Conservation (phyloP, 2,888 invertebrate species). For the Creontiades dilutus region DNA sequence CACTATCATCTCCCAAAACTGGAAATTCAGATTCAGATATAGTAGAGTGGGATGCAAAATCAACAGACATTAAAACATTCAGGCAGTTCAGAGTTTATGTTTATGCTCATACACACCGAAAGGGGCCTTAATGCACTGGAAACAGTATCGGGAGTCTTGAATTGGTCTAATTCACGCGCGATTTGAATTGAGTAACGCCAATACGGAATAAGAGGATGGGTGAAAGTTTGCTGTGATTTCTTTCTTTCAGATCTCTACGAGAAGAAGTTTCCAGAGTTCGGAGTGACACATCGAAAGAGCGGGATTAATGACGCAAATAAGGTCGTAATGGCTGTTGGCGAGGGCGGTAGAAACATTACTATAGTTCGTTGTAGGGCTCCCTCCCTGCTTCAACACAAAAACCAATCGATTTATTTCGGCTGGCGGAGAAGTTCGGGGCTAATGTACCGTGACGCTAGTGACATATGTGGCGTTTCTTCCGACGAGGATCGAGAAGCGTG, state of each 20-base stretch:
- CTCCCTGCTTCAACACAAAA: background rate
- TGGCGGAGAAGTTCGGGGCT: background rate
- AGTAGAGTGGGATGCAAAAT: no score
- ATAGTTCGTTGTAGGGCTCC: background rate
- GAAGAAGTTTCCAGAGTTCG: background rate
- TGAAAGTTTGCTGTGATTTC: background rate
- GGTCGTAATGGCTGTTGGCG: conserved; percentile 18
- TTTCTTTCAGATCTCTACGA: background rate
- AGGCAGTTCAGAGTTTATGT: no score
- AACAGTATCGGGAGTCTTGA: no score
- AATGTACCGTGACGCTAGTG: background rate
- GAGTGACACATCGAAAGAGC: background rate
- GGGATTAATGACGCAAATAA: conserved; percentile 13
- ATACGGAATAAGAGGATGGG: background rate
- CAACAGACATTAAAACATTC: no score
- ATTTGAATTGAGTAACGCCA: background rate
- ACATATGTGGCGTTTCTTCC: conserved; percentile 34
- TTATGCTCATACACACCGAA: no score
- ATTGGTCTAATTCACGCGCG: background rate
- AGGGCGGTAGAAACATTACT: background rate
- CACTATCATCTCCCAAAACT: no score
- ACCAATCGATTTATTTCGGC: conserved; percentile 13
- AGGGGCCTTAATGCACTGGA: no score
- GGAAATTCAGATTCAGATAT: no score
- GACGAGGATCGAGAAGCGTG: background rate